Evolutionary conservation across 2,797 vertebrate species (phyloP).

Genomic region (Tinamus major): DNA sequence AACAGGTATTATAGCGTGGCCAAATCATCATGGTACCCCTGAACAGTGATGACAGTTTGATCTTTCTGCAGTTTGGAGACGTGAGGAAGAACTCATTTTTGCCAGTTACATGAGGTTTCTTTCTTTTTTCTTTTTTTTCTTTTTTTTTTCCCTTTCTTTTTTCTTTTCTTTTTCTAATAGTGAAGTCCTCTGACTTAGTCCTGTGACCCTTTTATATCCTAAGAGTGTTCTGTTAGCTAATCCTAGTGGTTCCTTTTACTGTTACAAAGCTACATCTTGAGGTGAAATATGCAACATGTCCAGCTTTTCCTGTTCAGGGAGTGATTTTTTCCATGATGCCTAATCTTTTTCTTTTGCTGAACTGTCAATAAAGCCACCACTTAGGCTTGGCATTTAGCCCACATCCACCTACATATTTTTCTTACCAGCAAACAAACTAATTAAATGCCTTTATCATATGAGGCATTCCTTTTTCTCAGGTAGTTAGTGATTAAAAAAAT

Average conservation of each 20-base stretch:
- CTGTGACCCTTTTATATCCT: not conserved
- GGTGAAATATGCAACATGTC: constrained; percentile 56
- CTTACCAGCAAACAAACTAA: constrained; percentile 74
- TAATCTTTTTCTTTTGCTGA: constrained; percentile 71
- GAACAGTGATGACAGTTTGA: not conserved
- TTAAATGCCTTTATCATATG: constrained; percentile 70
- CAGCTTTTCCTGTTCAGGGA: constrained; percentile 71
- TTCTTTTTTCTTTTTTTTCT: no score
- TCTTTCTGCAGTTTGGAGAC: not conserved
- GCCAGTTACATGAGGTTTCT: not conserved
- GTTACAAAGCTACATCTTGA: constrained; percentile 56
- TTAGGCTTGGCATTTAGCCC: constrained; percentile 57
- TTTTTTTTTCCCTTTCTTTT: no score
- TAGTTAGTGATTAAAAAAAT: constrained; percentile 70
- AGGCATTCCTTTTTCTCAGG: constrained; percentile 69
- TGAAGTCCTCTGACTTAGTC: not conserved
- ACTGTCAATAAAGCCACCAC: constrained; percentile 71
- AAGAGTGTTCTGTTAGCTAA: constrained; percentile 14
- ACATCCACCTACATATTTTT: constrained; percentile 67
- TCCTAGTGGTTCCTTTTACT: constrained; percentile 71
- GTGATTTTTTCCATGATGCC: constrained; percentile 71
- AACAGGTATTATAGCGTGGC: fast-evolving
- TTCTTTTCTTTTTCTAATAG: not conserved
- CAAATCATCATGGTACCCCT: not conserved
- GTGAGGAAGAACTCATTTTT: fast-evolving